A percentile compares a stretch with the other conserved stretches of the same genome.
Conservation (phyloP, 2,888 invertebrate genomes). For the Drosophila siamana region DNA sequence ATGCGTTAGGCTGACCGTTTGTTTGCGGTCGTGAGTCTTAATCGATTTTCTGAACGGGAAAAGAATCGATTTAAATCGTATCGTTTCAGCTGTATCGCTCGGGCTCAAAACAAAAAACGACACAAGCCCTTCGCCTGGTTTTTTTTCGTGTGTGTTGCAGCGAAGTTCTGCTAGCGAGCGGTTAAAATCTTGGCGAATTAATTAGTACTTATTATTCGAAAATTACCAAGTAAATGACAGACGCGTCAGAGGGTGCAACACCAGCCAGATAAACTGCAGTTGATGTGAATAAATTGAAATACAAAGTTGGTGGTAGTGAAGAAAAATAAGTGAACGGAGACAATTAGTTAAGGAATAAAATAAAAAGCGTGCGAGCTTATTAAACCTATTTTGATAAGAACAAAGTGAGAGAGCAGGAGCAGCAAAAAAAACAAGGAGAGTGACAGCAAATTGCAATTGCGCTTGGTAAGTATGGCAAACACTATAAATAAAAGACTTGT, state of each 20-base stretch:
- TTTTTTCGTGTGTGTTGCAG: constrained; percentile 47
- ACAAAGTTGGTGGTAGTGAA: neutral
- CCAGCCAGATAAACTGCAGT: constrained; percentile 4
- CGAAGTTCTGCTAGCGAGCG: constrained; percentile 43
- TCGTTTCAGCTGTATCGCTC: constrained; percentile 27
- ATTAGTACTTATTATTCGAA: constrained; percentile 3
- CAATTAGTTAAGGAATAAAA: constrained; percentile 14
- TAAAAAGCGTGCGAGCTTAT: neutral
- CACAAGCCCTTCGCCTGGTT: constrained; percentile 24
- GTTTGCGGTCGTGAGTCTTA: neutral
- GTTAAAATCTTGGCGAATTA: constrained; percentile 23
- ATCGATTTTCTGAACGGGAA: neutral
- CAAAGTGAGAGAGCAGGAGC: neutral
- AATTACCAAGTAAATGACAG: neutral
- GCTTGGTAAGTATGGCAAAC: constrained; percentile 49
- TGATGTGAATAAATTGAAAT: neutral
- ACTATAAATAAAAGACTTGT: constrained; percentile 46
- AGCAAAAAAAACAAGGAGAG: constrained; percentile 8
- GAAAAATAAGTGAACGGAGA: neutral
- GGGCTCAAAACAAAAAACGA: constrained; percentile 48
- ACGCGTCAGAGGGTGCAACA: neutral
- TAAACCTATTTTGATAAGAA: constrained; percentile 9
- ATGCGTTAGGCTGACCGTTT: neutral
- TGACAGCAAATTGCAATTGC: constrained; percentile 29
- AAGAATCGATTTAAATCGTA: constrained; percentile 13